phyloP scores from a whole-genome alignment of 1,140 invertebrate genomes.

The Dendroctonus valens region DNA sequence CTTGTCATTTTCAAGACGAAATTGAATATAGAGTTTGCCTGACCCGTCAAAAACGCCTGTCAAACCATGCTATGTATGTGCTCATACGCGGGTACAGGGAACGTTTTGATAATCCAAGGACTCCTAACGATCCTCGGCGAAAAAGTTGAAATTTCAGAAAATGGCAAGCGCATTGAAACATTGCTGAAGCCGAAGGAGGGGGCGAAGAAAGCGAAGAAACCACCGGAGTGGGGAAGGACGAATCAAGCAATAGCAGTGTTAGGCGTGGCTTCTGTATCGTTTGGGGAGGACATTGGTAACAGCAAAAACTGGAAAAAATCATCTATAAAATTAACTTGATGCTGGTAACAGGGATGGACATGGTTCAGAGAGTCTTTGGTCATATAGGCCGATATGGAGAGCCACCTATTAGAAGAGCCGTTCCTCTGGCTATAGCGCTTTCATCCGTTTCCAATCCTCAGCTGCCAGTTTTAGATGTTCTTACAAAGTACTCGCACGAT shows the following conservation, averaged over 20 bases:
- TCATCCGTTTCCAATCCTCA: slow-evolving; percentile 80
- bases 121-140: slow-evolving; percentile 75
- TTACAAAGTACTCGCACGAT: slow-evolving; percentile 89
- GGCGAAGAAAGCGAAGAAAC: slow-evolving; percentile 38
- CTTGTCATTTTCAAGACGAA: background rate
- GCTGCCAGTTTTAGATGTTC: slow-evolving; percentile 71
- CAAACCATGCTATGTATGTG: slow-evolving; percentile 77
- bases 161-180: slow-evolving; percentile 36
- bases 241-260: slow-evolving; percentile 42
- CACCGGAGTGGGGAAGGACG: slow-evolving; percentile 49
- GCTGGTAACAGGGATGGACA: slow-evolving; percentile 59
- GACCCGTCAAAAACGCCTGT: slow-evolving; percentile 70
- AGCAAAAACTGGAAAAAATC: background rate
- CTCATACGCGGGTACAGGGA: slow-evolving; percentile 84
- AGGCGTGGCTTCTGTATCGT: slow-evolving; percentile 58
- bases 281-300: slow-evolving; percentile 75
- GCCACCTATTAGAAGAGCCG: slow-evolving; percentile 59
- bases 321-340: background rate
- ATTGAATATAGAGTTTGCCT: slow-evolving; percentile 11
- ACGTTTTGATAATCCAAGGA: slow-evolving; percentile 81
- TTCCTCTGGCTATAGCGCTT: slow-evolving; percentile 76
- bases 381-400: slow-evolving; percentile 60
- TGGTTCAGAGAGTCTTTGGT: slow-evolving; percentile 75
- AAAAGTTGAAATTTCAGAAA: slow-evolving; percentile 32
- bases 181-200: slow-evolving; percentile 51